phyloP scores from a whole-genome alignment of 2,888 invertebrate species.

The Eledona agricola region DNA sequence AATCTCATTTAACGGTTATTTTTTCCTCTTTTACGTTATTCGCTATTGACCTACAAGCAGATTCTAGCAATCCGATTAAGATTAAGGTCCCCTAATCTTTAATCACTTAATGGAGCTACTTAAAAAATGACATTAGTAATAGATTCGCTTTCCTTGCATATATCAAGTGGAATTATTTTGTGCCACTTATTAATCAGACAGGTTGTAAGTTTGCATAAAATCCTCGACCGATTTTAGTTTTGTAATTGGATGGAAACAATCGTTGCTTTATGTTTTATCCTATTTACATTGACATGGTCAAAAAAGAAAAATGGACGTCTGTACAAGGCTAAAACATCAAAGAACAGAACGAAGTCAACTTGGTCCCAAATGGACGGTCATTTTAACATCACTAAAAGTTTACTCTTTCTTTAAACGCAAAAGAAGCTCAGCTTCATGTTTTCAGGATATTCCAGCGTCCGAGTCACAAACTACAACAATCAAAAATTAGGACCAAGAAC shows the following conservation, averaged over 20 bases:
- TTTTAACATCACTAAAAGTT: constrained; percentile 47
- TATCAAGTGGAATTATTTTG: too few species aligned
- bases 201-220: too few species aligned
- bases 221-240: too few species aligned
- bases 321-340: constrained; percentile 45
- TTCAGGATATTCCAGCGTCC: neutral
- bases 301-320: constrained; percentile 33
- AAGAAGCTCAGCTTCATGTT: constrained; percentile 13
- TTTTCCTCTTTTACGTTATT: constrained; percentile 31
- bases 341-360: constrained; percentile 46
- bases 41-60: constrained; percentile 23
- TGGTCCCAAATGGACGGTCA: constrained; percentile 47
- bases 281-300: constrained; percentile 16
- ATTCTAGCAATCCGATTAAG: constrained; percentile 27
- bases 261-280: too few species aligned
- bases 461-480: too few species aligned
- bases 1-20: constrained; percentile 39
- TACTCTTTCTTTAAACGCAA: constrained; percentile 43
- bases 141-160: too few species aligned
- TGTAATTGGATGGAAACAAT: too few species aligned
- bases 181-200: too few species aligned
- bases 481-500: too few species aligned
- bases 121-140: constrained; percentile 27
- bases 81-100: constrained; percentile 34
- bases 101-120: constrained; percentile 32